These are phyloP conservation scores for Tachyglossus aculeatus DNA, from an alignment of 2,797 vertebrate genomes.

Conservation along the genomic window DNA sequence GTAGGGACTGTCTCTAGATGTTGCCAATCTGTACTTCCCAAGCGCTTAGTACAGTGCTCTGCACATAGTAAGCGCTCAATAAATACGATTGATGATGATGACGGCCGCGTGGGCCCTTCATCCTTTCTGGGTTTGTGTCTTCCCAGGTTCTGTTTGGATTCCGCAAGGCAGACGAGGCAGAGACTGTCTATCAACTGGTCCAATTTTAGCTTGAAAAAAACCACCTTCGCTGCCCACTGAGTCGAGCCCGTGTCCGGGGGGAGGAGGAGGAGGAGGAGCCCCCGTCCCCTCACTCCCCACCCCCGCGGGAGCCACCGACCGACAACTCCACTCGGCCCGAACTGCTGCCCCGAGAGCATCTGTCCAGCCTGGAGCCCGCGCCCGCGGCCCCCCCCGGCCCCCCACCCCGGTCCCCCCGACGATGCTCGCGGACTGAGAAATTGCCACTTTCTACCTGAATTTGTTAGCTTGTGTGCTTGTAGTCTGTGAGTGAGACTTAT, in stretches of 20 bases:
- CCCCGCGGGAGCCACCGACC: conserved; percentile 76
- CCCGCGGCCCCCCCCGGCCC: conserved; percentile 82
- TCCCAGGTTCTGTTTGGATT: conserved; percentile 95
- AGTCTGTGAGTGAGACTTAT: conserved; percentile 85
- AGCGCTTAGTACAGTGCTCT: too few relatives aligned
- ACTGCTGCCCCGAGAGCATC: conserved; percentile 85
- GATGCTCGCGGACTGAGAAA: conserved; percentile 79
- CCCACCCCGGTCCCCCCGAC: conserved; percentile 80
- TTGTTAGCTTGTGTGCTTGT: conserved; percentile 89
- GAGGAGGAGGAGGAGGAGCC: too few relatives aligned
- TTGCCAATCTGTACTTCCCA: too few relatives aligned
- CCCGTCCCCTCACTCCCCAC: too few relatives aligned
- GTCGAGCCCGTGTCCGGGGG: conserved; percentile 56
- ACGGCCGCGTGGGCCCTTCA: too few relatives aligned
- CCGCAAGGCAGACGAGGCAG: conserved; percentile 94
- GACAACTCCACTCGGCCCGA: conserved; percentile 71
- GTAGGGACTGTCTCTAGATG: too few relatives aligned
- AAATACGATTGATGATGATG: too few relatives aligned
- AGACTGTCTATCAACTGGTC: conserved; percentile 99
- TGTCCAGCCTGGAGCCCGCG: conserved; percentile 77
- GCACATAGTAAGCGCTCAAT: too few relatives aligned
- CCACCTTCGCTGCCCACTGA: conserved; percentile 96
- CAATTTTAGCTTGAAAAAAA: conserved; percentile 99
- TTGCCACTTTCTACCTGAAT: conserved; percentile 84
- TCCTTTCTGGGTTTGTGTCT: conserved; percentile 4